These are phyloP conservation scores for Thamnaconus septentrionalis DNA, from an alignment of 2,113 vertebrate species.

Conservation along the genomic window DNA sequence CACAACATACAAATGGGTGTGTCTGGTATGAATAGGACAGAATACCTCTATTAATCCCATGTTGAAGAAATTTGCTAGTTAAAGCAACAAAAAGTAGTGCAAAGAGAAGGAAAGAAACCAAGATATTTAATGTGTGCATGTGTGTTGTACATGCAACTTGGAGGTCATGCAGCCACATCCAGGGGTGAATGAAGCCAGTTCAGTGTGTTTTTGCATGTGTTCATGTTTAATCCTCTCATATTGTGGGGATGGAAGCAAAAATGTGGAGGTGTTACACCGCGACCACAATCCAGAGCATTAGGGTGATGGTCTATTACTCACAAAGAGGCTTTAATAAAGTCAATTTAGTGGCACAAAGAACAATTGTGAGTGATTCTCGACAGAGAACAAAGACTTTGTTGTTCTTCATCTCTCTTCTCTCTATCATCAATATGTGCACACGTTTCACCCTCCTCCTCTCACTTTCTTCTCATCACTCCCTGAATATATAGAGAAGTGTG, in stretches of 20 bases:
- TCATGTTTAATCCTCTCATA: not conserved
- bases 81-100: too few relatives aligned
- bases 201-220: not conserved
- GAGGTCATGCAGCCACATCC: too few relatives aligned
- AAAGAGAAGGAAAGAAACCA: too few relatives aligned
- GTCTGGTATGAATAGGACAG: not conserved
- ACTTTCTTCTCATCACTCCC: too few relatives aligned
- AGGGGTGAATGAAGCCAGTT: not conserved
- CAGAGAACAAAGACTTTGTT: conserved; percentile 23
- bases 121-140: too few relatives aligned
- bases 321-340: conserved; percentile 57
- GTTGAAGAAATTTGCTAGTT: too few relatives aligned
- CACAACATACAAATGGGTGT: too few relatives aligned
- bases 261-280: conserved; percentile 9
- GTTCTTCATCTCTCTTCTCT: conserved; percentile 10
- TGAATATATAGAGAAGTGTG: too few relatives aligned
- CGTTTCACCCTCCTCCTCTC: not conserved
- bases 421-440: not conserved
- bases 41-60: too few relatives aligned
- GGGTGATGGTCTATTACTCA: conserved; percentile 36
- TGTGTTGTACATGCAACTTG: too few relatives aligned
- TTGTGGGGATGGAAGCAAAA: conserved; percentile 2
- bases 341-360: conserved; percentile 37
- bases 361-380: conserved; percentile 20
- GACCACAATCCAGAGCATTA: conserved; percentile 16